Evolutionary conservation across 2,888 invertebrate species (phyloP), one percentile per base, ranked within the genome.

Genomic region (Phorcus lineatus): DNA sequence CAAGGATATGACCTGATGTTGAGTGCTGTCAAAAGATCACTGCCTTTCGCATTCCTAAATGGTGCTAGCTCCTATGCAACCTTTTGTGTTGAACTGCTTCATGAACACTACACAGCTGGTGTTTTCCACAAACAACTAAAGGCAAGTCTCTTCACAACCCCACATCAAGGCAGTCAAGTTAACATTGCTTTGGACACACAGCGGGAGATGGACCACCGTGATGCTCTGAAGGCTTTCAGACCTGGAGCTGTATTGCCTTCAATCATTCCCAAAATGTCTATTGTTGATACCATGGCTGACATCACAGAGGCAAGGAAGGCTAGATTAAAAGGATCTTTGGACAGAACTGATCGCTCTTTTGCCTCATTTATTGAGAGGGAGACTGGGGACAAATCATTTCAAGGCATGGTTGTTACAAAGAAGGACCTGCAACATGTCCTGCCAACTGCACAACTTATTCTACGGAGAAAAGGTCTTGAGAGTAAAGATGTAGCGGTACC

Each of bases 31-130:
- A 81, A 81, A 31, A 22, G 22, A 22, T 79, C 79, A 17, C 55
- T 79, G 3, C 57, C 70, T 11, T 79, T 79, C 75, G 28, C 79
- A n/a, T 79, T 81, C 31, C 31, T 81, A 2, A 81, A 81, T 70
- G 74, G 74, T 40, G 40, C 74, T 2, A 47, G 31, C 52, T 40
- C 74, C 3, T 74, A 74, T 28, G 74, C 62, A 6, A 28, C 62
- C 22, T 62, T 62, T 62, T 22, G 24, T 62, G 62, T 62, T 62
- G 62, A 28, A 62, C 22, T 62, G 22, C 62, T 62, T 3, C 62
- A 62, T 62, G 28, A 62, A 62, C 62, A 62, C 28, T 62, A 62
- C 24, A 24, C 62, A 2, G 62, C 62, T 7, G 62, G 62, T 0
- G 13, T n/a, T 22, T 62, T 22, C 24, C 62, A 62, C 28, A 22